Evolutionary conservation across 2,888 invertebrate species (phyloP).

Genomic region (Mythimna vitellina): DNA sequence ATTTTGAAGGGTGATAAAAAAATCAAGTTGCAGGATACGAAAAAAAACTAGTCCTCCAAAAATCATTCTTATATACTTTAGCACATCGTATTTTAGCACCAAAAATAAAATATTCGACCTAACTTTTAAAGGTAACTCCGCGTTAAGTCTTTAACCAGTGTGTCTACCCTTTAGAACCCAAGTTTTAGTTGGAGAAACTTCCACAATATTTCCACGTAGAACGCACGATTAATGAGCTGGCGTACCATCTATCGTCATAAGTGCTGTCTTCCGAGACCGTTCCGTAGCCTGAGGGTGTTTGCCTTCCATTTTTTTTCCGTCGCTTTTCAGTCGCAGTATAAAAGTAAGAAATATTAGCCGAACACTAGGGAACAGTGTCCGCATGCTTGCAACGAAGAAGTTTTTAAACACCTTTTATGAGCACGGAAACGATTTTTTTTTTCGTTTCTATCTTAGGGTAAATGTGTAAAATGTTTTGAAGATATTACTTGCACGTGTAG

Average conservation of each 20-base stretch:
- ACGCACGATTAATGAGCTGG: constrained; percentile 48
- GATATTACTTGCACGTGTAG: background rate
- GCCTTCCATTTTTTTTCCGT: constrained; percentile 61
- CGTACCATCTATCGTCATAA: constrained; percentile 53
- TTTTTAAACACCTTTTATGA: constrained; percentile 49
- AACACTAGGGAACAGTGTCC: constrained; percentile 47
- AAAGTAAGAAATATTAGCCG: constrained; percentile 61
- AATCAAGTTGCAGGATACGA: too few relatives aligned
- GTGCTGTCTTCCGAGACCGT: constrained; percentile 46
- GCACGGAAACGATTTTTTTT: constrained; percentile 12
- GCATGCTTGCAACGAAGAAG: constrained; percentile 34
- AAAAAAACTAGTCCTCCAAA: background rate
- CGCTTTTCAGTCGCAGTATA: constrained; percentile 38
- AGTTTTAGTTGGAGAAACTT: constrained; percentile 28
- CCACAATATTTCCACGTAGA: constrained; percentile 33
- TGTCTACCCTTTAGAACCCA: background rate
- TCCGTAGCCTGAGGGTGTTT: constrained; percentile 53
- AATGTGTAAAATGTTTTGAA: background rate
- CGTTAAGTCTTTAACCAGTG: constrained; percentile 6
- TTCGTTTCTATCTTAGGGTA: constrained; percentile 2
- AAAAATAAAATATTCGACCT: background rate
- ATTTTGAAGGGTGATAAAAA: too few relatives aligned
- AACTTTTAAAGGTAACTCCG: background rate
- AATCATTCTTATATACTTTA: background rate
- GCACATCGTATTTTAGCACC: too few relatives aligned